Evolutionary conservation across 2,888 invertebrate genomes (phyloP), one percentile per base, ranked within the genome.

Genomic region (Agonum fuliginosum): DNA sequence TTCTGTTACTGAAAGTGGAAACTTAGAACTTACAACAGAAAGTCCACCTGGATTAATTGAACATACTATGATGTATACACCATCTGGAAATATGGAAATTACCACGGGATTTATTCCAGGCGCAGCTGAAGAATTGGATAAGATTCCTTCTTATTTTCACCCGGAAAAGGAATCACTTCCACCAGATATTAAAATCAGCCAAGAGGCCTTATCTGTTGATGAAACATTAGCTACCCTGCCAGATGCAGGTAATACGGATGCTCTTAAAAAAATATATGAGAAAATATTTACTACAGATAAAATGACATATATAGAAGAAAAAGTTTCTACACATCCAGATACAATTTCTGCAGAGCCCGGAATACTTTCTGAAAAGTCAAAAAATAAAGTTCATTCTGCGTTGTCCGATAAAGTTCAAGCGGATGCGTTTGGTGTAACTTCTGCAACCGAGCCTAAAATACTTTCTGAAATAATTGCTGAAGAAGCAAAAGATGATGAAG

Each of bases 11-110:
- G 80, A 79, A 37, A 83, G 84, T n/a, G 87, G 87, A 20, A 83
- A 82, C 37, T 78, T 87, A 41, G 86, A 86, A 79, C 83, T 87
- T 1, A 81, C 83, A 2, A 86, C 87, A 0, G 85, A 86, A 82
- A 86, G 86, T 20, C 85, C 86, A 0, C 82, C 80, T n/a, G 86
- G 86, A 48, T 69, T 82, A 2, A 84, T 87, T 77, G 85, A 85
- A 80, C 87, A 86, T 4, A 83, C 83, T 5, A 75, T 87, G 79
- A 82, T 82, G 10, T 83, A 85, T 74, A 84, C 83, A 0, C 82
- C 83, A 10, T 84, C 84, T 2, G 87, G 87, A 30, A 84, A 84
- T 71, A 83, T 87, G 37, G 85, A 86, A 81, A 84, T 87, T 17
- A 72, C 81, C 1, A 85, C 85, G 0, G 83, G 84, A 75, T 80